Percentiles rank a stretch among this genome's conserved stretches.
These are phyloP conservation scores for Brotogeris chrysoptera DNA, from an alignment of 2,797 vertebrate species.

Conservation along the genomic window DNA sequence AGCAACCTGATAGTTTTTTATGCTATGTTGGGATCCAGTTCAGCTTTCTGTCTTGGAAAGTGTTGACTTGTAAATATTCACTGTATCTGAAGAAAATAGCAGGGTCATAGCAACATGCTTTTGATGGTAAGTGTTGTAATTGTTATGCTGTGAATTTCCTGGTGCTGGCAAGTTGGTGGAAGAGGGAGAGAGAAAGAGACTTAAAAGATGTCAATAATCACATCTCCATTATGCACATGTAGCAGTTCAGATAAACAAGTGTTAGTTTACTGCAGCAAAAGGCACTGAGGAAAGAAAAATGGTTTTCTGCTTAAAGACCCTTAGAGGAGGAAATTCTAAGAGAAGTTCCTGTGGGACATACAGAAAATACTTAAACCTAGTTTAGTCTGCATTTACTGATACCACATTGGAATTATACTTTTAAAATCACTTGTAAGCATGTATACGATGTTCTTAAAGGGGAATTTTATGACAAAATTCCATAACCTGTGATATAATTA, in stretches of 20 bases:
- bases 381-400: neutral
- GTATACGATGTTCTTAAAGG: neutral
- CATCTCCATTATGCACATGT: neutral
- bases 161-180: neutral
- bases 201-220: neutral
- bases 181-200: neutral
- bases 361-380: neutral
- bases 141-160: neutral
- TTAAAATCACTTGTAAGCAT: neutral
- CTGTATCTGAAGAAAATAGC: neutral
- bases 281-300: neutral
- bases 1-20: slow-evolving; percentile 20
- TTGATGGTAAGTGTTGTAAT: neutral
- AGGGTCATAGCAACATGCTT: neutral
- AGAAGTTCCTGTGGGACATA: neutral
- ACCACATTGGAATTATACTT: neutral
- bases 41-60: neutral
- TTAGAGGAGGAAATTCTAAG: neutral
- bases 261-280: neutral
- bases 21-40: slow-evolving; percentile 28
- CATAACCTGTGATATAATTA: neutral
- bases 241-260: neutral
- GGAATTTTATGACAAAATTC: neutral
- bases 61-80: slow-evolving; percentile 6
- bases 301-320: neutral